Evolutionary conservation across 2,888 invertebrate species (phyloP), one percentile per base, ranked within the genome.

Genomic region (Aphidius colemani): DNA sequence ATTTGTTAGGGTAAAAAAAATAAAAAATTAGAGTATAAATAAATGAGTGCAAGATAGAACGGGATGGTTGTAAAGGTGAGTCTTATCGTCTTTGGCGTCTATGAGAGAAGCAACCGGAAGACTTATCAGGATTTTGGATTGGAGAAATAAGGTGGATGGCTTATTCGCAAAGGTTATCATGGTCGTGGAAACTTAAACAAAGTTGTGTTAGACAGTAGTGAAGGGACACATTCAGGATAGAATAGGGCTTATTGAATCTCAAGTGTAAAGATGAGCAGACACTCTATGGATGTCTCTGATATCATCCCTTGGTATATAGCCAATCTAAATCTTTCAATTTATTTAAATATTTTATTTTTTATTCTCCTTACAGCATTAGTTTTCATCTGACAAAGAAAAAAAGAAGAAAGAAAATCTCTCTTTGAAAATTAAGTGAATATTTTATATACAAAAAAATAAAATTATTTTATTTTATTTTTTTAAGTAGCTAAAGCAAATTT

Each of bases 101-200:
- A n/a, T 7, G 61, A 39, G 53, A 41, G 41, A 41, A 49, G 43
- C 10, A 56, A 55, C 46, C 55, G 55, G 56, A 56, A 55, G 53
- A 49, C 49, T 61, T 56, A 57, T 56, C 55, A 57, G 61, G 43
- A 44, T 50, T 56, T 56, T 62, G 46, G 40, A 40, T 30, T 30
- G 10, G 46, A 55, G 55, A 48, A 30, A 55, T 39, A 40, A 50
- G 51, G 30, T 64, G 63, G 59, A 67, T 71, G 68, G 65, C 74
- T 75, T 75, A 74, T 71, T 72, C 70, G 5, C 58, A 63, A 69
- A 71, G 75, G 74, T 76, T 76, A 76, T 76, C 74, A 67, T 61
- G 69, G 66, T 58, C 65, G 65, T 60, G 69, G 70, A 72, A 30
- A 74, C 70, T 76, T 72, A 73, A 73, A 74, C 73, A 75, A 76